Evolutionary conservation across 2,797 vertebrate species (phyloP), one percentile per base, ranked within the genome.

Genomic region (Masticophis lateralis): DNA sequence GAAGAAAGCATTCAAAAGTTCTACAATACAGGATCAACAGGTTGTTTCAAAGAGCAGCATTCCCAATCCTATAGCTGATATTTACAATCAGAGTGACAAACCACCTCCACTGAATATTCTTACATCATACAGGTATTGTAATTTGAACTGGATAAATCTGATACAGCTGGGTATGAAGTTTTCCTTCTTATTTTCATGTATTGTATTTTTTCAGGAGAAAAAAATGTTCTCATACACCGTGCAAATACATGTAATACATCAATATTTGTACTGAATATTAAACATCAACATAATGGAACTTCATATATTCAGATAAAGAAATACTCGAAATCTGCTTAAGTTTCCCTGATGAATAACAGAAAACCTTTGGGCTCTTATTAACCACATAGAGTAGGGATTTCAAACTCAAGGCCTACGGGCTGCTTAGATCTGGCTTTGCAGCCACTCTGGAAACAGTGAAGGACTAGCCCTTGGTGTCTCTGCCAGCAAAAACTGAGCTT

Each of bases 1-100:
- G 99, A 99, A 99, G 94, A 99, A 99, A 97, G 99, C 99, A 69
- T 99, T 99, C 97, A 99, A 99, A 97, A 99, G 99, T 97, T 99
- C 98, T 69, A 99, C 98, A 91, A 97, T 98, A 90, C 99, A 99
- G 96, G 99, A 99, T 97, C 99, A 99, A 98, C 98, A 99, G 98
- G 99, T 99, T 96, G 99, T 99, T 97, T 99, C 99, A 94, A 99
- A 99, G 98, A 99, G 98, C 98, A 99, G 99, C 87, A 98, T 99
- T 89, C 99, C 99, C 0, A 98, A 98, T 86, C 99, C 99, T 0
- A 98, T 99, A 87, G 98, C 95, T 91, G 99, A 99, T 97, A 99
- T 99, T 97, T 99, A 99, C 97, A 98, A 98, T 94, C 96, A 98
- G 96, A 99, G 99, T 3, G 99, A 99, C 97, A 99, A 99, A 91